A percentile compares a stretch with the other conserved stretches of the same genome.
Conservation (phyloP, 2,113 vertebrate species). For the Menura novaehollandiae region DNA sequence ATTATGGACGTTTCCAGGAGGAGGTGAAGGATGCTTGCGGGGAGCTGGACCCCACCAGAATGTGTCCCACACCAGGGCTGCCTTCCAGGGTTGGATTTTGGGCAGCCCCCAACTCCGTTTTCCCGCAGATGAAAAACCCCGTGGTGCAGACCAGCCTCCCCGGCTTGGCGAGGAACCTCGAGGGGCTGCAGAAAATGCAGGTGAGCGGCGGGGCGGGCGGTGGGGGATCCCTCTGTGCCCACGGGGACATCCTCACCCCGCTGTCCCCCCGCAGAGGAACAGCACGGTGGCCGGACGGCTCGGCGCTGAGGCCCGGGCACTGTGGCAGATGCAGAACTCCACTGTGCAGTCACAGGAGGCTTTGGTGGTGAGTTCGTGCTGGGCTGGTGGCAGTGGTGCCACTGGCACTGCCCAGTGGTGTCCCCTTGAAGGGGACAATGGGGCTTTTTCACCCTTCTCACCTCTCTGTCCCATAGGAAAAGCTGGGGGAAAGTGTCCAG, state of each 20-base stretch:
- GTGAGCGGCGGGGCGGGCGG: not conserved
- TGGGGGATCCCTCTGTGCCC: fast-evolving
- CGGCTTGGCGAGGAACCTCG: slow-evolving; percentile 25
- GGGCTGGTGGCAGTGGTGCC: fast-evolving
- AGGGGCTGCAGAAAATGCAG: slow-evolving; percentile 60
- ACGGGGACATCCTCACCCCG: fast-evolving
- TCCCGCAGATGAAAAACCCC: slow-evolving; percentile 55
- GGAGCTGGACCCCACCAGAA: fast-evolving
- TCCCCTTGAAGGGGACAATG: fast-evolving
- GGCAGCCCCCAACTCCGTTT: not conserved
- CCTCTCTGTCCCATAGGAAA: slow-evolving; percentile 39
- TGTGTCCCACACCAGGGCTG: fast-evolving
- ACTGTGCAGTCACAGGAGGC: slow-evolving; percentile 35
- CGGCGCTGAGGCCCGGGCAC: not conserved
- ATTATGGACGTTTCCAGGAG: slow-evolving; percentile 30
- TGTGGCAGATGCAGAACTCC: slow-evolving; percentile 51
- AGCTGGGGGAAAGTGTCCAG: slow-evolving; percentile 59
- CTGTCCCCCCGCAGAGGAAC: slow-evolving; percentile 30
- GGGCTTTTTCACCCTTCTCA: not conserved
- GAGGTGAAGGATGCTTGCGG: slow-evolving; percentile 30
- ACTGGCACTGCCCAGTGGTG: fast-evolving
- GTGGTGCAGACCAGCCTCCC: slow-evolving; percentile 51
- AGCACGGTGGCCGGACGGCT: slow-evolving; percentile 12
- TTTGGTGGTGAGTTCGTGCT: slow-evolving; percentile 47
- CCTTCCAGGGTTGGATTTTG: not conserved